These are phyloP conservation scores for Acromyrmex charruanus DNA, from an alignment of 1,140 invertebrate species.

Conservation along the genomic window DNA sequence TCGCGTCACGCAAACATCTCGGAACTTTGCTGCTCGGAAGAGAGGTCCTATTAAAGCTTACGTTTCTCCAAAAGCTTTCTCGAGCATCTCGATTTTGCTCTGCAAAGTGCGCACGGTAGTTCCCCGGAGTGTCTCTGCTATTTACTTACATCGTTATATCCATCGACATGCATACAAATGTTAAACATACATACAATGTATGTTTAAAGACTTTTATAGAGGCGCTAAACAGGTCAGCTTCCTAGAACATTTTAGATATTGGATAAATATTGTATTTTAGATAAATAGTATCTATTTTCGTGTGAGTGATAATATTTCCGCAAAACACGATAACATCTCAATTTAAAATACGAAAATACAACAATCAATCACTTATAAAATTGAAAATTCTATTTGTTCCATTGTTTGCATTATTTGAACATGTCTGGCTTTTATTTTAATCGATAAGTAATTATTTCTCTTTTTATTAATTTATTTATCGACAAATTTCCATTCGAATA, in stretches of 20 bases:
- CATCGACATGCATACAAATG: background rate
- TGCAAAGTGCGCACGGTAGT: conserved; percentile 22
- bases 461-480: background rate
- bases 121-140: conserved; percentile 14
- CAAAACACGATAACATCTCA: background rate
- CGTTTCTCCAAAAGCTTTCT: conserved; percentile 47
- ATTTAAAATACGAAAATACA: background rate
- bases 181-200: conserved; percentile 6
- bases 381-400: background rate
- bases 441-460: background rate
- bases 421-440: background rate
- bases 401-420: background rate
- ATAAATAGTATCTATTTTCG: conserved; percentile 15
- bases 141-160: background rate
- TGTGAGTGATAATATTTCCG: background rate
- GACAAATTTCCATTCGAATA: too few relatives aligned
- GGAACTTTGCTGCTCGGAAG: conserved; percentile 23
- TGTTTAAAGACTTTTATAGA: background rate
- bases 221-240: background rate
- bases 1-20: conserved; percentile 48
- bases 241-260: background rate
- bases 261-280: background rate
- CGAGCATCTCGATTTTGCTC: conserved; percentile 13
- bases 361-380: background rate
- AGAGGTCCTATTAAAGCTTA: conserved; percentile 48